Evolutionary conservation across 1,140 invertebrate species (phyloP).

Genomic region (Hyphantria cunea): DNA sequence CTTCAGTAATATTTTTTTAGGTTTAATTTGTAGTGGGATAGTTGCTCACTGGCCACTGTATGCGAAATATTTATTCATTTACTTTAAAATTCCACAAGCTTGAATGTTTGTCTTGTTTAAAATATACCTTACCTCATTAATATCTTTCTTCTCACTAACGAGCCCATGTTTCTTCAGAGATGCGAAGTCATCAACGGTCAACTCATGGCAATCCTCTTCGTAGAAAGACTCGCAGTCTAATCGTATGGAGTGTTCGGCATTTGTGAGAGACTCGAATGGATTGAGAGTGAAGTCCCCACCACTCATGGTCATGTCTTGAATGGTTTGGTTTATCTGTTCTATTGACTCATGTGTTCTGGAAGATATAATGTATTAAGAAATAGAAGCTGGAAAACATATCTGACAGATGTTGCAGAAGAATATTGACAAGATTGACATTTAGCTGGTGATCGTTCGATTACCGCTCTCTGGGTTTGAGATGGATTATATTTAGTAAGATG

Average conservation of each 20-base stretch:
- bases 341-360: constrained; percentile 66
- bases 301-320: constrained; percentile 77
- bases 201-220: constrained; percentile 60
- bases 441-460: too few relatives aligned
- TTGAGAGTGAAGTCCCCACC: constrained; percentile 74
- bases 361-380: neutral
- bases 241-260: constrained; percentile 64
- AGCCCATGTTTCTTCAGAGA: constrained; percentile 75
- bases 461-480: too few relatives aligned
- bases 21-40: too few relatives aligned
- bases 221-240: constrained; percentile 68
- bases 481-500: too few relatives aligned
- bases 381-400: too few relatives aligned
- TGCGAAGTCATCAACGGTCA: constrained; percentile 74
- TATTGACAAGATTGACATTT: too few relatives aligned
- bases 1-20: too few relatives aligned
- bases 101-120: too few relatives aligned
- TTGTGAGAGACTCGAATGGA: constrained; percentile 68
- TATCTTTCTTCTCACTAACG: constrained; percentile 67
- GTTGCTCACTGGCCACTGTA: too few relatives aligned
- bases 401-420: too few relatives aligned
- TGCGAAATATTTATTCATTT: too few relatives aligned
- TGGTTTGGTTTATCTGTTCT: constrained; percentile 77
- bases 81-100: too few relatives aligned
- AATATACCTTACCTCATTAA: constrained; percentile 53